Conservation (phyloP, 92 coral and sea anemone genomes). For the Porites evermanni region DNA sequence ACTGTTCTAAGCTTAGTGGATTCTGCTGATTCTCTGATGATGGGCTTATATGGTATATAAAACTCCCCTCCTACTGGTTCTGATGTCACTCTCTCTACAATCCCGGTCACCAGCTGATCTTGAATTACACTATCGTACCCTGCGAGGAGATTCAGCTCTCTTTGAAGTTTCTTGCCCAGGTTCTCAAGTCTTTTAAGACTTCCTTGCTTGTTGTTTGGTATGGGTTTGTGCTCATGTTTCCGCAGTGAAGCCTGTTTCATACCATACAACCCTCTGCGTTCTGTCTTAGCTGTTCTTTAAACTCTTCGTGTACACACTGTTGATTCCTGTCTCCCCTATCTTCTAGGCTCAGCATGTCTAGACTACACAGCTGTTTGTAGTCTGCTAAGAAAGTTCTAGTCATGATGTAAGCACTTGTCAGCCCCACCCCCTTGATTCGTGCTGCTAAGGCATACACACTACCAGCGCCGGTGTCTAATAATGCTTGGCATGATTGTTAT, state of each 20-base stretch:
- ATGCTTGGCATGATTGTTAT: too few relatives aligned
- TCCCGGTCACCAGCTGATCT: conserved; percentile 47
- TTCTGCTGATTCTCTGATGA: neutral
- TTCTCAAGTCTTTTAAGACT: too few relatives aligned
- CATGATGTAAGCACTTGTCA: conserved; percentile 18
- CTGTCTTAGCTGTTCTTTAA: conserved; percentile 33
- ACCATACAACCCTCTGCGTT: conserved; percentile 47
- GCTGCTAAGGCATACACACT: conserved; percentile 64
- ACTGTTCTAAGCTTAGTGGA: neutral
- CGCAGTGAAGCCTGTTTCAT: conserved; percentile 62
- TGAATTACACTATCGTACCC: conserved; percentile 26
- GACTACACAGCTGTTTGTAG: conserved; percentile 45
- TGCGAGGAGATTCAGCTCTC: neutral
- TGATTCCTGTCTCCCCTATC: conserved; percentile 54
- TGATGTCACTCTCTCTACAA: conserved; percentile 40
- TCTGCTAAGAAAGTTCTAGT: conserved; percentile 24
- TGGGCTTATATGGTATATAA: conserved; percentile 44
- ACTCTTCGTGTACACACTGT: neutral
- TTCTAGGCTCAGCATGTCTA: conserved; percentile 54
- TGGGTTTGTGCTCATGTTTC: conserved; percentile 53
- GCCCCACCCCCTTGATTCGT: conserved; percentile 36
- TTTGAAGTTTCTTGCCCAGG: too few relatives aligned
- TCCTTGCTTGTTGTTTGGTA: conserved; percentile 4
- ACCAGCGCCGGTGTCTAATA: too few relatives aligned
- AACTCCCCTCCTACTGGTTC: conserved; percentile 36